Evolutionary conservation across 2,113 vertebrate species (phyloP).

Genomic region (Ovis canadensis): DNA sequence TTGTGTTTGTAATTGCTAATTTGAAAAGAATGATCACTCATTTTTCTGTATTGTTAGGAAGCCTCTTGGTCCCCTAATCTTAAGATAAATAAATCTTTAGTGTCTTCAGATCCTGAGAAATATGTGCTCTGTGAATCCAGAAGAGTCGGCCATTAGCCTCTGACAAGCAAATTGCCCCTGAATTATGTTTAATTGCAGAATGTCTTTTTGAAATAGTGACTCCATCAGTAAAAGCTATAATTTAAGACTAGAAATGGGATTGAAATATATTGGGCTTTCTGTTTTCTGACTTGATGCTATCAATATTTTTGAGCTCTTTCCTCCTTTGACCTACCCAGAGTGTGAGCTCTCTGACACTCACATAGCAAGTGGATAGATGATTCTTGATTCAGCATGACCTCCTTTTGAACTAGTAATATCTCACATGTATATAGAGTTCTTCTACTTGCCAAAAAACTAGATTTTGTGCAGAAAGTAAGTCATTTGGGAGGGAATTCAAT

Average conservation of each 20-base stretch:
- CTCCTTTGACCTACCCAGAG: neutral
- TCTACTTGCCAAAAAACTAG: neutral
- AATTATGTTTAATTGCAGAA: constrained; percentile 11
- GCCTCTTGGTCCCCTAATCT: neutral
- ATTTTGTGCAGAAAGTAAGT: neutral
- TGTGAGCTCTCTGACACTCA: neutral
- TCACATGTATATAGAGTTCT: neutral
- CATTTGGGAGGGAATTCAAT: constrained; percentile 20
- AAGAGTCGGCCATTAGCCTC: neutral
- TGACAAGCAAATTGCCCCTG: neutral
- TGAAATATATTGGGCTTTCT: neutral
- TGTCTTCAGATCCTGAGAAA: neutral
- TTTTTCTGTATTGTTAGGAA: neutral
- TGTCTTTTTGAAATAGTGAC: neutral
- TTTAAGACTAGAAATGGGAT: neutral
- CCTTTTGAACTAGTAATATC: neutral
- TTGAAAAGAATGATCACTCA: neutral
- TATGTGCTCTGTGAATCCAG: neutral
- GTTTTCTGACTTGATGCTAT: neutral
- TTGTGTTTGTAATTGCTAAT: neutral
- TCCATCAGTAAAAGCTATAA: neutral
- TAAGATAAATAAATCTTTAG: neutral
- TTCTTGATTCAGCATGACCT: neutral
- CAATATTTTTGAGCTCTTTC: neutral
- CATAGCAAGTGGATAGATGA: neutral